Conservation (phyloP, 2,888 invertebrate genomes). For the Tipula helvola region DNA sequence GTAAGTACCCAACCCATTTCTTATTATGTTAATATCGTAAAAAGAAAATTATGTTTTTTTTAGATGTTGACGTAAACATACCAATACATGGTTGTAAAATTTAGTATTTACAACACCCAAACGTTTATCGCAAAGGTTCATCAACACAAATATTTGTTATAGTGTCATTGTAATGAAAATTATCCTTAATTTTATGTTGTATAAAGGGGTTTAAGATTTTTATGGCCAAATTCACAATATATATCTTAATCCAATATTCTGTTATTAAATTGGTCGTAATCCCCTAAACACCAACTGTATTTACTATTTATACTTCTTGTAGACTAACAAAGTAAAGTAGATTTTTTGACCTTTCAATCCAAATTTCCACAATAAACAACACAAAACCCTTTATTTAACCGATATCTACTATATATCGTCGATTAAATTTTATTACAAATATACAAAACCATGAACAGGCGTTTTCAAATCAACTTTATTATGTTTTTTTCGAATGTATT, state of each 20-base stretch:
- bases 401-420: neutral
- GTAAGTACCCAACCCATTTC: neutral
- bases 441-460: neutral
- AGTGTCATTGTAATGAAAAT: neutral
- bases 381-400: neutral
- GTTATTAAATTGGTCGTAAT: neutral
- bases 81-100: neutral
- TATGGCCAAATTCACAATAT: neutral
- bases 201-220: neutral
- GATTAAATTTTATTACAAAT: neutral
- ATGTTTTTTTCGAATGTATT: neutral
- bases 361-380: neutral
- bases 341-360: neutral
- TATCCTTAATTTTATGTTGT: neutral
- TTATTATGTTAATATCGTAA: neutral
- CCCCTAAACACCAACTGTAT: neutral
- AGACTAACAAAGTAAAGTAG: neutral
- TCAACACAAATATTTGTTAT: neutral
- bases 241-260: neutral
- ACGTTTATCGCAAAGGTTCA: neutral
- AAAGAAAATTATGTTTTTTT: neutral
- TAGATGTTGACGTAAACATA: neutral
- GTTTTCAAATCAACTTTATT: neutral
- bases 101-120: neutral
- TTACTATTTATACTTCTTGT: neutral